Conservation (phyloP, 2,113 vertebrate species). For the Turdus rufiventris region DNA sequence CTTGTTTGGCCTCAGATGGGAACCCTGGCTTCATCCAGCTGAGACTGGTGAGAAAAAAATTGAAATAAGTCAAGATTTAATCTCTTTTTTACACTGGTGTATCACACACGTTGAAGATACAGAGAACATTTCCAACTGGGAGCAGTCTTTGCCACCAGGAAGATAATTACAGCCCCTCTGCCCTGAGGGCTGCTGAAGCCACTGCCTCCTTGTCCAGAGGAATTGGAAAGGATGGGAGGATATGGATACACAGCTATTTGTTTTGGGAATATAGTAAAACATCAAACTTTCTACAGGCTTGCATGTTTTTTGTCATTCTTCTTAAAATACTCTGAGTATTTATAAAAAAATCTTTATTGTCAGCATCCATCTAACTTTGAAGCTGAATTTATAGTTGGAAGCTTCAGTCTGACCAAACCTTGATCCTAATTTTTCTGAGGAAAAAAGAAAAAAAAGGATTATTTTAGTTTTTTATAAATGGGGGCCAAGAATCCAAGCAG, state of each 20-base stretch:
- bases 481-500: neutral
- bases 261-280: neutral
- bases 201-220: neutral
- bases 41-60: neutral
- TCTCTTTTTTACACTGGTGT: neutral
- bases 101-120: neutral
- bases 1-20: neutral
- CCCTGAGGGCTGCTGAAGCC: neutral
- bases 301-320: rapidly evolving
- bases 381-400: neutral
- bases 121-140: neutral
- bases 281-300: neutral
- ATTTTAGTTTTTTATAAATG: neutral
- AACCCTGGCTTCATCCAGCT: neutral
- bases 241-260: neutral
- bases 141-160: neutral
- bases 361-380: neutral
- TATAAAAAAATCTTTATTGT: neutral
- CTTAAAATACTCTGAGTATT: neutral
- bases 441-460: neutral
- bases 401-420: neutral
- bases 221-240: neutral
- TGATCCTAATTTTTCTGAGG: neutral
- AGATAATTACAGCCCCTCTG: neutral
- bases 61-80: neutral